These are phyloP conservation scores for Diachrysia chrysitis DNA, from an alignment of 2,888 invertebrate genomes.

Conservation along the genomic window DNA sequence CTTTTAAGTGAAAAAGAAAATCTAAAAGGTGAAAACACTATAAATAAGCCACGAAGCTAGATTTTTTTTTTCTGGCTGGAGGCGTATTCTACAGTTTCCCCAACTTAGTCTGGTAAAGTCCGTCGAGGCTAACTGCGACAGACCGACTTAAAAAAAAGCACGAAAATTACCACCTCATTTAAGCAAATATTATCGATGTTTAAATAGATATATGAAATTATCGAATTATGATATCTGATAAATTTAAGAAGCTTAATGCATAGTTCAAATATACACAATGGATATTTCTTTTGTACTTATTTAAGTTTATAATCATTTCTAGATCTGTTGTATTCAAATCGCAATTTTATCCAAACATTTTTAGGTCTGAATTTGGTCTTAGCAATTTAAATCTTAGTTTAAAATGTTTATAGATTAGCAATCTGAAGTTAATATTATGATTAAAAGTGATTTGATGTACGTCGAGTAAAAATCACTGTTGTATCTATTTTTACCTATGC, in stretches of 20 bases:
- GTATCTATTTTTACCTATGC: too few species aligned
- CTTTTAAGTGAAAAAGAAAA: not conserved
- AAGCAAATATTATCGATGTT: conserved; percentile 32
- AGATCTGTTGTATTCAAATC: conserved; percentile 13
- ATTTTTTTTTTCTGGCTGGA: too few species aligned
- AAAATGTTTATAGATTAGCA: too few species aligned
- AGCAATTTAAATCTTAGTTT: not conserved
- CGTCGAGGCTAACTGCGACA: too few species aligned
- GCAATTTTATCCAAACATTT: conserved; percentile 8
- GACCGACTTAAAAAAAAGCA: too few species aligned
- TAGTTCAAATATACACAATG: conserved; percentile 59
- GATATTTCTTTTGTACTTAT: conserved; percentile 32
- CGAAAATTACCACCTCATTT: conserved; percentile 16
- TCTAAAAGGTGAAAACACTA: not conserved
- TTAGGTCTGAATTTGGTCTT: not conserved
- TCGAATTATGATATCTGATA: conserved; percentile 67
- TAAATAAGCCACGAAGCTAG: conserved; percentile 20
- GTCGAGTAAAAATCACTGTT: too few species aligned
- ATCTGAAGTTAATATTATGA: too few species aligned
- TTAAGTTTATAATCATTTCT: not conserved
- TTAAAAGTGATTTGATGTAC: too few species aligned
- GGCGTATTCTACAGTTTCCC: too few species aligned
- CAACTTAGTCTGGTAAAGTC: too few species aligned
- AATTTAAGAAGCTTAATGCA: conserved; percentile 64
- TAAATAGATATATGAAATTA: conserved; percentile 56